Base-by-base conservation (phyloP, 1,140 invertebrate species). In the Spodoptera frugiperda region DNA sequence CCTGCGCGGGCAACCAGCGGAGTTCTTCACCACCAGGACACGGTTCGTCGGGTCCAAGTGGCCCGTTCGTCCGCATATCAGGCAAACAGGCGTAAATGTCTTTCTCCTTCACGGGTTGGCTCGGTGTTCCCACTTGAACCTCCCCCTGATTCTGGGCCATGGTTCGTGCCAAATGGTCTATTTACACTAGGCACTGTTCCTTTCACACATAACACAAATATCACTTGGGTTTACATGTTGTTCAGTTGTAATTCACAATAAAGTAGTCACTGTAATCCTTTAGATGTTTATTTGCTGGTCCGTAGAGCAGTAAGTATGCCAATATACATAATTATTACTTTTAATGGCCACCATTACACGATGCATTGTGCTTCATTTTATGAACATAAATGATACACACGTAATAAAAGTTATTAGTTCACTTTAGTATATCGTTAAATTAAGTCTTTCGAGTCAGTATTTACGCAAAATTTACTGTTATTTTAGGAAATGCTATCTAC, bases 1-100 rank as follows among this genome's bases (percentile, higher is more conserved):
- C 96, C 95, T 98, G 97, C 82, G 97, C 97, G 75, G 98, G 98
- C 89, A 97, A 95, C 99, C 98, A 99, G 94, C 97, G 96, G 92
- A 98, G 94, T 94, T 99, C 98, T 93, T 99, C 98, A 87, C 97
- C 95, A 95, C 96, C 91, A 96, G 96, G 84, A 95, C 95, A 91
- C 95, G 95, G 91, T 97, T 97, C 87, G 96, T 98, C 97, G 74
- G 97, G 95, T 89, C 95, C 94, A n/a, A 93, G 86, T 77, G 96
- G 94, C 78, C 96, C 96, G 83, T 95, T 95, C 75, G 95, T 92
- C 73, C 96, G 95, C 83, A 96, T 95, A 91, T 96, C 96, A 82
- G 96, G 96, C 87, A 97, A 95, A 91, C 96, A 97, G 84, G 98
- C 97, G 84, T 94, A 94, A 78, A 94, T 94, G 86, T 94, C 94